Evolutionary conservation across 2,797 vertebrate species (phyloP), one percentile per base, ranked within the genome.

Genomic region (Ambastaia sidthimunki): DNA sequence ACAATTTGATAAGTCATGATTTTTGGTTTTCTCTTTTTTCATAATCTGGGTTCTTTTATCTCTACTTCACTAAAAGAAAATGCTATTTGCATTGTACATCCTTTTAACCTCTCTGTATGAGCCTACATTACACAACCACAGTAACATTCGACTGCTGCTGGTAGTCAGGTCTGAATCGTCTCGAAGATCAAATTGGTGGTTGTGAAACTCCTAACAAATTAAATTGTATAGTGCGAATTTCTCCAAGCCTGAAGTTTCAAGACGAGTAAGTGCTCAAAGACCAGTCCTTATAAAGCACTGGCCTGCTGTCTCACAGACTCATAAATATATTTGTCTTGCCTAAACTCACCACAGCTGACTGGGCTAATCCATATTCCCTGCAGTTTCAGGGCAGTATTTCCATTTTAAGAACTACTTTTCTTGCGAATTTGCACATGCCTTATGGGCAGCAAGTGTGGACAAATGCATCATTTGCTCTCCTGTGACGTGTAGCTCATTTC

Each of bases 291-390:
- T 89, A 92, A 93, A 93, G 91, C 91, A 92, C 89, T 91, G 91
- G 91, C 89, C 87, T 91, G 86, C 89, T 44, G 76, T 87, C 89
- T 15, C 79, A 86, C 84, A 89, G 88, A 87, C 84, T 90, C 87
- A 88, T 89, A 86, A 91, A 91, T 89, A 89, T 90, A 91, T 91
- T 92, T 93, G 92, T 92, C 90, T 91, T 91, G 91, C 88, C 89
- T 91, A 88, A 89, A 93, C 90, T 92, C 90, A 93, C 89, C 92
- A 93, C 93, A 93, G 89, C 88, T 87, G 87, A 92, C 81, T 90
- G 90, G 91, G 89, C 89, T 89, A 85, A 93, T 93, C 90, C 92
- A 93, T 93, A 93, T 93, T 94, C 89, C 85, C 13, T 78, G 88
- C 85, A 88, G 89, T 91, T 90, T 90, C 82, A 68, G 89, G 90